Base-by-base conservation (phyloP, 2,888 invertebrate species). In the Eristalis tenax region DNA sequence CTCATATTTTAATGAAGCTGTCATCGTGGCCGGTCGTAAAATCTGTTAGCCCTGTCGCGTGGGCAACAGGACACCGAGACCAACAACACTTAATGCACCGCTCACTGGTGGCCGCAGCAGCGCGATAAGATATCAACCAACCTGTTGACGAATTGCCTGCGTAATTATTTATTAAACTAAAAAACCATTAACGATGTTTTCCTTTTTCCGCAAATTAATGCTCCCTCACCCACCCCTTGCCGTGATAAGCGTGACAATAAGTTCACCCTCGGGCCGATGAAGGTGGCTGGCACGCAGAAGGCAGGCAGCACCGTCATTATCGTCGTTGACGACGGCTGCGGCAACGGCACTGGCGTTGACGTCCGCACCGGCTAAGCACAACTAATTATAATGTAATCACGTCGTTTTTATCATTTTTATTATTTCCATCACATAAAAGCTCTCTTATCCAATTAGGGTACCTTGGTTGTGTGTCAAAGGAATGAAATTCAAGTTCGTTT, bases 341-440 rank as follows among this genome's bases (percentile, higher is more conserved):
- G 26, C 26, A 15, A 4, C 50, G 43, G 26, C 59, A 23, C 4
- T 23, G 26, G 15, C 26, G 23, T 32, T 32, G 32, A 10, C 32
- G 32, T 32, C 32, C 32, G 32, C 32, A 32, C 26, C 59, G 50
- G 26, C 26, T 35, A 35, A 15, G 68, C 50, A 43, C 63, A 32
- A 43, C 77, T 77, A 77, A 70, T 77, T 77, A 70, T 77, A 69
- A 77, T 70, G 77, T 71, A 80, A 84, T 82, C 82, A 76, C 61
- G 59, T 71, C 65, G 65, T 71, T 61, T 75, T 50, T 50, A 70
- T 66, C 70, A 66, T 71, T 61, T 75, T 50, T 50, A 70, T 66
- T 66, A 66, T 59, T 59, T 59, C n/a, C 59, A 59, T 59, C 70
- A 66, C 70, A 84, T 32, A 66, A 76, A 66, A 61, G 38, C 61